Base-by-base conservation (phyloP, 2,797 vertebrate genomes). In the Chelon auratus region DNA sequence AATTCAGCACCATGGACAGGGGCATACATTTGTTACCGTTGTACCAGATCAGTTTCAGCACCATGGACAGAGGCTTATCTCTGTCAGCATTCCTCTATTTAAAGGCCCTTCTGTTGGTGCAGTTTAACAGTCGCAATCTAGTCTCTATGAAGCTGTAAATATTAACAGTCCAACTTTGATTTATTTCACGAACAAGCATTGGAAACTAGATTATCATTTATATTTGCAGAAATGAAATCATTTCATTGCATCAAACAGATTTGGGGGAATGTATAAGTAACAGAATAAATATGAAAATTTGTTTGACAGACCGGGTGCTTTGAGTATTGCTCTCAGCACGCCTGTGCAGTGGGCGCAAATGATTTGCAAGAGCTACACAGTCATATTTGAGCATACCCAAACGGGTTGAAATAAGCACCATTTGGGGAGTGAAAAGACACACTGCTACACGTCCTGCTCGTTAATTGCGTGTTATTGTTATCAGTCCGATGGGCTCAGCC, bases 391-490 rank as follows among this genome's bases (percentile, higher is more conserved):
- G 66, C 60, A 66, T 72, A 74, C 78, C 80, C 73, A 72, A 68
- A 73, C 43, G 69, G 39, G 72, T 37, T 69, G 57, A 73, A 72
- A 62, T 68, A 76, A 78, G 71, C 59, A 64, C 56, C 65, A 81
- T 84, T 80, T 70, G 48, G 80, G 59, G 81, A 82, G 73, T 18
- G 42, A 67, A 63, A 79, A 84, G 83, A 82, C 77, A 83, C 83
- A 72, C 81, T 76, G 81, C 84, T 89, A 82, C 77, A 78, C 68
- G 80, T 85, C 87, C 85, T 87, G 67, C 83, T 81, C 57, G 33
- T 89, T 91, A 92, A 92, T 91, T 92, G 85, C 60, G 39, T 86
- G 82, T 91, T 92, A 87, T 89, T 87, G 86, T 84, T 81, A 91
- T 81, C 81, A 88, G 71, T 80, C 81, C 69, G 15, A 81, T 91